These are phyloP conservation scores for Noctuana brunneofusca DNA, from an alignment of 2,888 invertebrate species.

Conservation along the genomic window DNA sequence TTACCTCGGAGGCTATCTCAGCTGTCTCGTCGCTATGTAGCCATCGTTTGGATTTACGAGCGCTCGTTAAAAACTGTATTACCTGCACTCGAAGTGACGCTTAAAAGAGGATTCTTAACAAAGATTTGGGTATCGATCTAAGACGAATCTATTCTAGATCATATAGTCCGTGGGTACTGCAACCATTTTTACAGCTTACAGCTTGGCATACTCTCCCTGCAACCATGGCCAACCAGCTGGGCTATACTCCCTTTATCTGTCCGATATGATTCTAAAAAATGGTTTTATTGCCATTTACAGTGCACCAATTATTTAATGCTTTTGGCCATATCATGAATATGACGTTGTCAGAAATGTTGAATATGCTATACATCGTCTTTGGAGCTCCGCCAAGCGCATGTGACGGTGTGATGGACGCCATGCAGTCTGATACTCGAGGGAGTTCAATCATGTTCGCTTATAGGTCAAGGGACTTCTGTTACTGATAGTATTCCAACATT, in stretches of 20 bases:
- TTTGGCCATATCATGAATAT: background rate
- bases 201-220: no score
- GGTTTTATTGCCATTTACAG: no score
- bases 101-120: conserved; percentile 16
- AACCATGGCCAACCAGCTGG: no score
- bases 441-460: conserved; percentile 6
- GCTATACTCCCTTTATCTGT: no score
- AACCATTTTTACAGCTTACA: no score
- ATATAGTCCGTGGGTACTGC: no score
- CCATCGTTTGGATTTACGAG: conserved; percentile 30
- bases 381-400: conserved; percentile 2
- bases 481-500: background rate
- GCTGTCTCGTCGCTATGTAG: conserved; percentile 26
- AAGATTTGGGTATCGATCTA: conserved; percentile 16
- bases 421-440: background rate
- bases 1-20: conserved; percentile 23
- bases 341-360: background rate
- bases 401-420: background rate
- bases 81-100: conserved; percentile 21
- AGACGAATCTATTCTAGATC: no score
- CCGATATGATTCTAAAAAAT: no score
- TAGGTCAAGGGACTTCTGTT: background rate
- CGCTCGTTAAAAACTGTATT: conserved; percentile 32
- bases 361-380: background rate
- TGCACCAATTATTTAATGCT: no score